A percentile compares a stretch with the other conserved stretches of the same genome.
These are phyloP conservation scores for Oxyura jamaicensis DNA, from an alignment of 2,113 vertebrate species.

Conservation along the genomic window DNA sequence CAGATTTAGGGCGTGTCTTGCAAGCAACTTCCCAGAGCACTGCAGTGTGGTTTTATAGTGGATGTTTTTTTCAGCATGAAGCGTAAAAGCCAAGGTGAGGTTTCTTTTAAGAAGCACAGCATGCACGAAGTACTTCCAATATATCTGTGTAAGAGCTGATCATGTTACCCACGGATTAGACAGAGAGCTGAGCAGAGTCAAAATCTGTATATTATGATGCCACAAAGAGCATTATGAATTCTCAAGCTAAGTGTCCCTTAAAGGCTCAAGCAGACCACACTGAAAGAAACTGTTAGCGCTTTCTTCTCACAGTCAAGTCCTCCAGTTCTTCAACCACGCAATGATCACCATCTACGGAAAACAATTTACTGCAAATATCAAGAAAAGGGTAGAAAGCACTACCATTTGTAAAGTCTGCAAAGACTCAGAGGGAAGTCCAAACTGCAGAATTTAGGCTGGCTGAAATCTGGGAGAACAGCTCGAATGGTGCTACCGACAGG, in stretches of 20 bases:
- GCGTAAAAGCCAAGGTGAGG: neutral
- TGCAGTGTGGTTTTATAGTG: neutral
- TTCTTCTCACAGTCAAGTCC: neutral
- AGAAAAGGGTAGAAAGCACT: neutral
- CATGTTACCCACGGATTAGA: rapidly evolving
- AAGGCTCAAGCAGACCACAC: neutral
- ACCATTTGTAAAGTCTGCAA: neutral
- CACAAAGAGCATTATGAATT: neutral
- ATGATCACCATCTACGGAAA: neutral
- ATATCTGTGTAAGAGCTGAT: neutral
- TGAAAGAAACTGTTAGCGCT: neutral
- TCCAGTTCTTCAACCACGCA: neutral
- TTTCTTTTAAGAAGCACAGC: neutral
- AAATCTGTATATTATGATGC: neutral
- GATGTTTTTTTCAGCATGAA: neutral
- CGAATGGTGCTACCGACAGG: neutral
- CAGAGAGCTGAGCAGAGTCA: neutral
- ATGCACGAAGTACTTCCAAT: neutral
- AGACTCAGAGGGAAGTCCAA: neutral
- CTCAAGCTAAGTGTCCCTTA: neutral
- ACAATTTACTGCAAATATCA: neutral
- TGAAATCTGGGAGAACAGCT: neutral
- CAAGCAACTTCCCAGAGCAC: neutral
- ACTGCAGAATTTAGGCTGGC: neutral
- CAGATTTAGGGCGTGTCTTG: neutral